Evolutionary conservation across 2,113 vertebrate genomes (phyloP).

Genomic region (Caretta caretta): DNA sequence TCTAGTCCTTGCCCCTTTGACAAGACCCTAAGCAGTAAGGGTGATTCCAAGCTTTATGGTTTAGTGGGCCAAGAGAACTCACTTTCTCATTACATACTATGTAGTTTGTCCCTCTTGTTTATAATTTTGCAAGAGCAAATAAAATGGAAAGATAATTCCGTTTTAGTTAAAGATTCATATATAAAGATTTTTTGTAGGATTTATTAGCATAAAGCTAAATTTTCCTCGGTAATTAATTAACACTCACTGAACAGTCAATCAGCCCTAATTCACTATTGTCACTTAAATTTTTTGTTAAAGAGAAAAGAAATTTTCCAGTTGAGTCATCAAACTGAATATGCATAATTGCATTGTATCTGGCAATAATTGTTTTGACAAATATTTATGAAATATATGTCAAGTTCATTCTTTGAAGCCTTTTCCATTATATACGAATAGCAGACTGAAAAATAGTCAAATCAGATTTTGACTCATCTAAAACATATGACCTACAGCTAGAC

Average conservation of each 20-base stretch:
- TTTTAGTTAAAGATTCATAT: constrained; percentile 24
- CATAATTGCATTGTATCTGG: constrained; percentile 60
- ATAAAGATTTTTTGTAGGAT: neutral
- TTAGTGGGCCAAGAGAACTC: neutral
- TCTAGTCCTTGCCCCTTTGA: neutral
- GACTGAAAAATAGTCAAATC: neutral
- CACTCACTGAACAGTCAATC: constrained; percentile 56
- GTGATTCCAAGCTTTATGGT: neutral
- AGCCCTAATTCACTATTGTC: constrained; percentile 54
- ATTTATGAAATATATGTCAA: constrained; percentile 58
- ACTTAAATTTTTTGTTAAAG: constrained; percentile 66
- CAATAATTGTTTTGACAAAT: constrained; percentile 72
- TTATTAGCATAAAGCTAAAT: constrained; percentile 66
- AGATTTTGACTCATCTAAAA: neutral
- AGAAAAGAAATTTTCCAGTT: constrained; percentile 75
- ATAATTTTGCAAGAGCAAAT: neutral
- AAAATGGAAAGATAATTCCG: neutral
- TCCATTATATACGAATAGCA: neutral
- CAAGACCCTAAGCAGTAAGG: neutral
- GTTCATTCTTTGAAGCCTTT: constrained; percentile 47
- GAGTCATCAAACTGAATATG: constrained; percentile 69
- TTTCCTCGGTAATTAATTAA: constrained; percentile 76
- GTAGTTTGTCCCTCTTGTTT: neutral
- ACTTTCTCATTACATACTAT: neutral
- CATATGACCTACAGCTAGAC: neutral